Percentiles rank a stretch among this genome's conserved stretches.
These are phyloP conservation scores for Chondrilla cf. caribensis DNA, from an alignment of 37 sponge, comb jelly and placozoan species.

Conservation along the genomic window DNA sequence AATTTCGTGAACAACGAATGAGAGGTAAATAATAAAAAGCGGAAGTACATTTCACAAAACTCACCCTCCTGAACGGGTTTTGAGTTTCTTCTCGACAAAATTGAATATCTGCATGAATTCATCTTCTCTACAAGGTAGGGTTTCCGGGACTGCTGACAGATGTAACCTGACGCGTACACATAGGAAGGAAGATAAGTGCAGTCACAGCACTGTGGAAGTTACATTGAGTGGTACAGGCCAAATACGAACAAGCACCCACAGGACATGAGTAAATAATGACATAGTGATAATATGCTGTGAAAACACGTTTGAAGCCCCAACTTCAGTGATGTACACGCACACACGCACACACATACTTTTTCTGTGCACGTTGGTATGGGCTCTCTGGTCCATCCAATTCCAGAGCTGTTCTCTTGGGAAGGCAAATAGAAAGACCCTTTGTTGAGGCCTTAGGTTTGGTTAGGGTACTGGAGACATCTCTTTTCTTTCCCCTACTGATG, in stretches of 20 bases:
- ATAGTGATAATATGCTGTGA: too few species aligned
- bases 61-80: slow-evolving; percentile 81
- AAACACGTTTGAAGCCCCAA: too few species aligned
- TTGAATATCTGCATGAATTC: slow-evolving; percentile 75
- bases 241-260: too few species aligned
- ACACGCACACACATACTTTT: background rate
- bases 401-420: background rate
- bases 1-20: background rate
- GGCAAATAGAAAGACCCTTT: background rate
- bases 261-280: too few species aligned
- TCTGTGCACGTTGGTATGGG: slow-evolving; percentile 2
- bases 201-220: too few species aligned
- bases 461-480: background rate
- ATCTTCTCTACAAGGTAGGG: slow-evolving; percentile 83
- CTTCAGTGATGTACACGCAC: background rate
- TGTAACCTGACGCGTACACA: slow-evolving; percentile 51
- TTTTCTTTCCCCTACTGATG: background rate
- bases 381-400: background rate
- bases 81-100: slow-evolving; percentile 81
- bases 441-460: background rate
- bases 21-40: background rate
- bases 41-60: background rate
- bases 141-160: slow-evolving; percentile 74
- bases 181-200: background rate
- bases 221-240: too few species aligned